Evolutionary conservation across 2,113 vertebrate genomes (phyloP), one percentile per base, ranked within the genome.

Genomic region (Sterrhoptilus dennistouni): DNA sequence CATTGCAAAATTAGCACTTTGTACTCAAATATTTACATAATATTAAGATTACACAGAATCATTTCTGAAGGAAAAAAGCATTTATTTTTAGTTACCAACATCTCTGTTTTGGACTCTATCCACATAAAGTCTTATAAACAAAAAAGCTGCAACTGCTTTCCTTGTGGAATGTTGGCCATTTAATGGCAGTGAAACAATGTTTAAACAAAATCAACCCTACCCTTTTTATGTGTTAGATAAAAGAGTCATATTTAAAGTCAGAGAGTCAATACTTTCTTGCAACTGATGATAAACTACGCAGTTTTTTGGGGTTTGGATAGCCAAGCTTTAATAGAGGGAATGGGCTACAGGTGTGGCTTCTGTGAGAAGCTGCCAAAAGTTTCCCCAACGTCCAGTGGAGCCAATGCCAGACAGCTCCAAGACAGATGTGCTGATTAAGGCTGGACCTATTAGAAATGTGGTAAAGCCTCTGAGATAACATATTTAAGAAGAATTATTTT

Each of bases 251-350:
- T 50, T 33, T 25, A 60, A n/a, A 68, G 45, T n/a, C 23, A 66
- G 22, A 52, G 17, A 54, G 27, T 54, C 80, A 79, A 42, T 59
- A 3, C 25, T 70, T 79, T 66, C 61, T 77, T 77, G 49, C 9
- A 90, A 50, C 6, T 47, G 57, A 38, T 38, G 12, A 68, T 47
- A 94, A 77, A 71, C 14, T 24, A 35, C 8, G 2, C 21, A 80
- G 21, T 21, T 42, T 31, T 21, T 35, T 9, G 8, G 12, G 8
- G 8, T 66, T 76, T 35, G 25, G 52, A 57, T 6, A 13, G 61
- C 52, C 44, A 42, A 42, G 20, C 25, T 49, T 17, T 31, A 9
- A 28, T 8, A 31, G 21, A 0, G 0, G 35, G 20, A 31, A 5
- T 14, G 13, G 23, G 16, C 24, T 50, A 31, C 31, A 57, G 11